A percentile compares a stretch with the other conserved stretches of the same genome.
Conservation (phyloP, 2,888 invertebrate genomes). For the Platycheirus albimanus region DNA sequence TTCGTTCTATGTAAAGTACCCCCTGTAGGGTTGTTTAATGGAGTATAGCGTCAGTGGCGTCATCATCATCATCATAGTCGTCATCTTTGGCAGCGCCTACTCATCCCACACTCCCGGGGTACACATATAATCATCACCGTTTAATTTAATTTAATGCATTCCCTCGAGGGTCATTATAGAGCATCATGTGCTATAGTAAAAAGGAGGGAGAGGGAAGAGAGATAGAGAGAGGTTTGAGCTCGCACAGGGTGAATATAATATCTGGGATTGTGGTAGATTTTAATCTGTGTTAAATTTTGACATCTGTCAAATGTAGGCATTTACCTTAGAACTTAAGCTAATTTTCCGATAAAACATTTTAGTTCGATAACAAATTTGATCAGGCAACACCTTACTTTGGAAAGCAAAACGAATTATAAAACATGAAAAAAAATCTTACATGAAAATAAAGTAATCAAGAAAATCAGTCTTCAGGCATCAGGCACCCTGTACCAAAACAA, state of each 20-base stretch:
- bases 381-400: too few relatives aligned
- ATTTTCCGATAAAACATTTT: too few relatives aligned
- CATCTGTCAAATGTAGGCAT: too few relatives aligned
- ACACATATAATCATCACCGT: constrained; percentile 72
- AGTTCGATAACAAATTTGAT: too few relatives aligned
- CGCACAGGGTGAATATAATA: constrained; percentile 14
- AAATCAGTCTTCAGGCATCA: too few relatives aligned
- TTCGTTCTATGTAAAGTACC: constrained; percentile 36
- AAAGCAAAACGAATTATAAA: too few relatives aligned
- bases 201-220: not conserved
- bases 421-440: too few relatives aligned
- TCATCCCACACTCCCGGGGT: constrained; percentile 27
- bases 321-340: too few relatives aligned
- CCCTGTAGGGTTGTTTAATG: constrained; percentile 68
- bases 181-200: constrained; percentile 2
- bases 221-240: not conserved
- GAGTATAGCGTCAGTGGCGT: constrained; percentile 72
- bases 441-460: too few relatives aligned
- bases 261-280: too few relatives aligned
- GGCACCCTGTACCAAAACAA: too few relatives aligned
- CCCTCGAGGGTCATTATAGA: constrained; percentile 66
- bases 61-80: constrained; percentile 49
- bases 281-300: too few relatives aligned
- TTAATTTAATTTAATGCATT: constrained; percentile 74
- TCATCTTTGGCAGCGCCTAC: constrained; percentile 37